Conservation (phyloP, 2,888 invertebrate species). For the Vesta saturnalis region DNA sequence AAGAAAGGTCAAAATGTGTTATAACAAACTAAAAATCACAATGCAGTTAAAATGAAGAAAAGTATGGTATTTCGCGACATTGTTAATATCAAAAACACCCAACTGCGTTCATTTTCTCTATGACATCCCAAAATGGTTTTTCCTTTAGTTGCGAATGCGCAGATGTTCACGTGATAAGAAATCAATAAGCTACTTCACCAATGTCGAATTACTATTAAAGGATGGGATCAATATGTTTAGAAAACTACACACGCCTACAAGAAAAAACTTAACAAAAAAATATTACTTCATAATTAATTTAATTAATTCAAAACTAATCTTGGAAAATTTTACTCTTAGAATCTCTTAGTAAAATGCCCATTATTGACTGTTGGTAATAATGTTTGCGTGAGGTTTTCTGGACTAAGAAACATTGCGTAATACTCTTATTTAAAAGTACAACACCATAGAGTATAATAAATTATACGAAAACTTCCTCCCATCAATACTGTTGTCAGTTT, state of each 20-base stretch:
- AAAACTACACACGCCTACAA: constrained; percentile 26
- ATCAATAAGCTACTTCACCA: constrained; percentile 42
- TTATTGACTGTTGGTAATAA: too few relatives aligned
- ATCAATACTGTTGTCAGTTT: too few relatives aligned
- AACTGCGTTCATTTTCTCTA: constrained; percentile 31
- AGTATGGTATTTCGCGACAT: constrained; percentile 23
- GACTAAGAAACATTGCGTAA: too few relatives aligned
- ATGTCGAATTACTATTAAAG: constrained; percentile 35
- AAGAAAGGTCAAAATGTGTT: neutral
- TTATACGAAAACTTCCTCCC: too few relatives aligned
- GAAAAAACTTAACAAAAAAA: neutral
- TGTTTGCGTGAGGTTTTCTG: too few relatives aligned
- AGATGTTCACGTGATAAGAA: constrained; percentile 38
- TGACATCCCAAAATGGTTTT: constrained; percentile 32
- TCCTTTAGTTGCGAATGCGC: constrained; percentile 29
- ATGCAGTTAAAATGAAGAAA: constrained; percentile 17
- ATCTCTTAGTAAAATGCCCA: too few relatives aligned
- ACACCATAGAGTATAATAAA: too few relatives aligned
- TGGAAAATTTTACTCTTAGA: neutral
- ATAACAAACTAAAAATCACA: constrained; percentile 14
- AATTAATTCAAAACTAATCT: neutral
- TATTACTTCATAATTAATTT: neutral
- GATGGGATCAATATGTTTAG: constrained; percentile 37
- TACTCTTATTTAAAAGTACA: too few relatives aligned
- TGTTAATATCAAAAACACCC: constrained; percentile 38